Conservation (phyloP, 2,888 invertebrate genomes). For the Heterodera filipjevi region DNA sequence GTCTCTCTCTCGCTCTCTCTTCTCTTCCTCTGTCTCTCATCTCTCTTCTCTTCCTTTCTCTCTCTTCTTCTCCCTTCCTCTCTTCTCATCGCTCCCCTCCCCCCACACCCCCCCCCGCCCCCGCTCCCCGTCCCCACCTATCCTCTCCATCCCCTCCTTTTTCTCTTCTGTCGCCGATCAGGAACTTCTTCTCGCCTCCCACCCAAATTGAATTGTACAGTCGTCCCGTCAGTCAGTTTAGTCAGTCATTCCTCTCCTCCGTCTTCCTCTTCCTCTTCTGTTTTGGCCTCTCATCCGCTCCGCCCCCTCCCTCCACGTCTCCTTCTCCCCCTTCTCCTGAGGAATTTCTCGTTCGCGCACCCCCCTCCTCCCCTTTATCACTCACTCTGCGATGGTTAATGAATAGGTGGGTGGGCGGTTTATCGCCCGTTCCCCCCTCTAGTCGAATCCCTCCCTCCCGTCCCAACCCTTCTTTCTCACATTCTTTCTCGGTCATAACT, state of each 20-base stretch:
- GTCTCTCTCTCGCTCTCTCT: too few species aligned
- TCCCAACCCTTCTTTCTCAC: background rate
- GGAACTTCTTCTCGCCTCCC: background rate
- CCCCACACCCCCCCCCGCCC: too few species aligned
- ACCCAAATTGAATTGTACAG: too few species aligned
- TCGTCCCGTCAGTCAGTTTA: too few species aligned
- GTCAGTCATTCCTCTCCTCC: background rate
- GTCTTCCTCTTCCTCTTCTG: background rate
- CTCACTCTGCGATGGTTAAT: background rate
- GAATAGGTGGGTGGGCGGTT: background rate
- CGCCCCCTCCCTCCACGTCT: background rate
- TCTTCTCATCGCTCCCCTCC: too few species aligned
- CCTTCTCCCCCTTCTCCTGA: background rate
- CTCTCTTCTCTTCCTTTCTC: too few species aligned
- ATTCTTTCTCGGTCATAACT: background rate
- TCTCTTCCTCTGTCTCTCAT: too few species aligned
- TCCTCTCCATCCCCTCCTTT: too few species aligned
- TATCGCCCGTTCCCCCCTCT: background rate
- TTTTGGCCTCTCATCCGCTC: background rate
- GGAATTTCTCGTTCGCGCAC: background rate
- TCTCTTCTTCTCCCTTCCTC: too few species aligned
- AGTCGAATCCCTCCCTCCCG: background rate
- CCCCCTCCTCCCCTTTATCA: background rate
- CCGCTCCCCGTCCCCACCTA: too few species aligned
- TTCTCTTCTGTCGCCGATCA: slow-evolving; percentile 7